Evolutionary conservation across 2,113 vertebrate genomes (phyloP).

Genomic region (Bos javanicus): DNA sequence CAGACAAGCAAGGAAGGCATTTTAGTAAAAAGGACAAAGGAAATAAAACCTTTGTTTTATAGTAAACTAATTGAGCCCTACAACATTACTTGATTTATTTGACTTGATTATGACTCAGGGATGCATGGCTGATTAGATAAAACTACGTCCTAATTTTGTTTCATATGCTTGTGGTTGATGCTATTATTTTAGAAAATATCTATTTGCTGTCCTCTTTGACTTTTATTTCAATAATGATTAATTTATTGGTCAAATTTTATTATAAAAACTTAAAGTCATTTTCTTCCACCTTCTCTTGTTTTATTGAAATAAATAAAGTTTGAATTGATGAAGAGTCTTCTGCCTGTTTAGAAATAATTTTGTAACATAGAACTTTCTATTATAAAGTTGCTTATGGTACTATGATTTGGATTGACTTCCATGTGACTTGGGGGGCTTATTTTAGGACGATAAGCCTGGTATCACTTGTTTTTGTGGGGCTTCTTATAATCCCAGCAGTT

Average conservation of each 20-base stretch:
- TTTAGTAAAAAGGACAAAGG: not conserved
- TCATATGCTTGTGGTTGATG: not conserved
- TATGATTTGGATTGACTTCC: not conserved
- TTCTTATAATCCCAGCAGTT: not conserved
- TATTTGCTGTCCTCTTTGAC: not conserved
- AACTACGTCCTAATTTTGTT: conserved; percentile 10
- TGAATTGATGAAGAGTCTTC: not conserved
- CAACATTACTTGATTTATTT: not conserved
- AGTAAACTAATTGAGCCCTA: not conserved
- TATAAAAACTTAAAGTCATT: not conserved
- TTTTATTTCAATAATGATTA: not conserved
- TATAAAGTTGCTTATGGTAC: not conserved
- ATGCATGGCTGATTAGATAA: not conserved
- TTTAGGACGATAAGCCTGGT: not conserved
- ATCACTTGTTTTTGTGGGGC: not conserved
- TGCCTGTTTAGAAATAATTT: not conserved
- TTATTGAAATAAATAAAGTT: conserved; percentile 12
- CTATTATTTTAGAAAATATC: not conserved
- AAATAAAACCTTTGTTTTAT: not conserved
- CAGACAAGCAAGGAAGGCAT: not conserved
- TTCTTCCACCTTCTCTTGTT: not conserved
- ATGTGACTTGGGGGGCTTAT: not conserved
- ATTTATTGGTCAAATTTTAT: not conserved
- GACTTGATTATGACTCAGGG: not conserved
- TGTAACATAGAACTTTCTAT: not conserved